These are phyloP conservation scores for Acronicta leporina DNA, from an alignment of 2,888 invertebrate genomes.

Conservation along the genomic window DNA sequence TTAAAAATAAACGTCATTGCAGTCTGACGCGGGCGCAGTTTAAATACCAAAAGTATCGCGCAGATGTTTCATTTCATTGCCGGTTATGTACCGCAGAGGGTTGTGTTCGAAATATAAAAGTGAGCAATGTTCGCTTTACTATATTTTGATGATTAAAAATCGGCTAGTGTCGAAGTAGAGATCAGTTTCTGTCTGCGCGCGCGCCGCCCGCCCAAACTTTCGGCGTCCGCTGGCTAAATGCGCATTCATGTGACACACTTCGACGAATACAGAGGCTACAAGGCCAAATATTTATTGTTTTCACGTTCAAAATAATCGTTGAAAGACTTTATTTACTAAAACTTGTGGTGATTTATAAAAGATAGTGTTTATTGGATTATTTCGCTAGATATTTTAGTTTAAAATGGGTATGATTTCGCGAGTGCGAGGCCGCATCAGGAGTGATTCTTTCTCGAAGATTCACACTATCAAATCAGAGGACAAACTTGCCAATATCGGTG, in stretches of 20 bases:
- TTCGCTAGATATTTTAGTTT: constrained; percentile 21
- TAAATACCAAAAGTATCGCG: constrained; percentile 3
- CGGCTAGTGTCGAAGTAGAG: constrained; percentile 34
- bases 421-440: constrained; percentile 91
- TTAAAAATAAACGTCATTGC: constrained; percentile 79
- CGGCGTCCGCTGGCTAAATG: constrained; percentile 64
- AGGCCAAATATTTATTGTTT: constrained; percentile 43
- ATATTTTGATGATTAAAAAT: constrained; percentile 34
- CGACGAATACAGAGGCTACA: constrained; percentile 62
- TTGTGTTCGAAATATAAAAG: constrained; percentile 11
- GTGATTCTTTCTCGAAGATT: constrained; percentile 90
- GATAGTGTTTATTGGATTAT: constrained; percentile 42
- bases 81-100: constrained; percentile 11
- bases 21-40: constrained; percentile 51
- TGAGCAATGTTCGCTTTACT: constrained; percentile 57
- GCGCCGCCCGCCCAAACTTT: constrained; percentile 72
- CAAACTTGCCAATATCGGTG: constrained; percentile 92
- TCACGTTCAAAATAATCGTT: constrained; percentile 26
- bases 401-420: constrained; percentile 92
- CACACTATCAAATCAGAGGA: constrained; percentile 90
- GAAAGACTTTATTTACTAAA: constrained; percentile 20
- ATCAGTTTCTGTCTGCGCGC: constrained; percentile 56
- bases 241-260: constrained; percentile 81
- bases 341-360: constrained; percentile 32
- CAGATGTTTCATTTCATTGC: constrained; percentile 52